phyloP scores from a whole-genome alignment of 2,888 invertebrate species.

The Diplazon laetatorius region DNA sequence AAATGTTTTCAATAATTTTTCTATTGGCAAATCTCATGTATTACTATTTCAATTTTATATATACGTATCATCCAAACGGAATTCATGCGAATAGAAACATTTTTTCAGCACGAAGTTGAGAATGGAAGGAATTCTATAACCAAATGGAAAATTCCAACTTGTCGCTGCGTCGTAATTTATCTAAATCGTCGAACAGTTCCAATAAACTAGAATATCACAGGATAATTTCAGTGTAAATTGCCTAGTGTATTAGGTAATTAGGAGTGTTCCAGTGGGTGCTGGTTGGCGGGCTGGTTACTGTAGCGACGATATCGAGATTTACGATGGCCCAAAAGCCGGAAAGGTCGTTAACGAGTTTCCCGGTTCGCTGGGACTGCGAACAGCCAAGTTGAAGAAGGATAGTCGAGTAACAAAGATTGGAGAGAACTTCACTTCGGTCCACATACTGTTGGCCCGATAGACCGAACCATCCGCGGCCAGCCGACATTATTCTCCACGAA shows the following conservation, averaged over 20 bases:
- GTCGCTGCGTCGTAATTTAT: constrained; percentile 43
- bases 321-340: constrained; percentile 65
- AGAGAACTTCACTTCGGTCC: constrained; percentile 46
- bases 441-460: not conserved
- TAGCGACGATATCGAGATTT: constrained; percentile 73
- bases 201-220: constrained; percentile 61
- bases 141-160: constrained; percentile 27
- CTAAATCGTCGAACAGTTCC: constrained; percentile 58
- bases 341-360: constrained; percentile 64
- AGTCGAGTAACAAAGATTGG: constrained; percentile 58
- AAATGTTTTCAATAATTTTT: not conserved
- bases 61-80: too few relatives aligned
- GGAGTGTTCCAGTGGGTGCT: constrained; percentile 50
- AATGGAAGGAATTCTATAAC: constrained; percentile 9
- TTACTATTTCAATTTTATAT: not conserved
- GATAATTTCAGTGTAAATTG: constrained; percentile 59
- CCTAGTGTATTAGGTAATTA: constrained; percentile 72
- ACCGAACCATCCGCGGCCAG: not conserved
- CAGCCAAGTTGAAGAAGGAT: constrained; percentile 27
- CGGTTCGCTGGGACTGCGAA: constrained; percentile 19
- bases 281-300: constrained; percentile 31
- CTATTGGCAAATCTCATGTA: not conserved
- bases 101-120: not conserved
- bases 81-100: not conserved
- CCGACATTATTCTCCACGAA: constrained; percentile 39